These are phyloP conservation scores for Aldabrachelys gigantea DNA, from an alignment of 2,113 vertebrate genomes.

Conservation along the genomic window DNA sequence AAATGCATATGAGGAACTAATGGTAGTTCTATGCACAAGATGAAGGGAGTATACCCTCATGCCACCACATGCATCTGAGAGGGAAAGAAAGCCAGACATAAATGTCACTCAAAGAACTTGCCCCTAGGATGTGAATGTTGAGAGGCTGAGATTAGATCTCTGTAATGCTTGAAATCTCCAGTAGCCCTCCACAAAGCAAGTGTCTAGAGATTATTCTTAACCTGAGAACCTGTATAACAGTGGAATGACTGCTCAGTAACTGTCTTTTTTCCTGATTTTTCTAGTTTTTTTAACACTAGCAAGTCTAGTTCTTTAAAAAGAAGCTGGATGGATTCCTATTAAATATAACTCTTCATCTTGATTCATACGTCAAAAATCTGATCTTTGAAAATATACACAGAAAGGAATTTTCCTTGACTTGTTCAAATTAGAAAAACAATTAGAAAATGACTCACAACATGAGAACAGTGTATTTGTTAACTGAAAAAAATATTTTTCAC, in stretches of 20 bases:
- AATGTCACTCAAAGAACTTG: background rate
- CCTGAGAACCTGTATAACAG: background rate
- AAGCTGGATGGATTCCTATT: background rate
- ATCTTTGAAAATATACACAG: background rate
- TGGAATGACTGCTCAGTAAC: background rate
- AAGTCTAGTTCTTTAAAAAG: background rate
- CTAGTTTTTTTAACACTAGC: background rate
- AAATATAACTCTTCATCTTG: background rate
- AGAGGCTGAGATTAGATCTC: background rate
- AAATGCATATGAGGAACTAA: background rate
- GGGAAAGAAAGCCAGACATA: background rate
- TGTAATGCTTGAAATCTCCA: background rate
- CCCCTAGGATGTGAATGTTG: background rate
- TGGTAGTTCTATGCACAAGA: background rate
- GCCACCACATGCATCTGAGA: background rate
- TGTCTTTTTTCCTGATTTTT: background rate
- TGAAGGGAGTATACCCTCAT: background rate
- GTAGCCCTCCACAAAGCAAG: background rate
- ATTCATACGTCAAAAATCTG: background rate
- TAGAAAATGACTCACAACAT: background rate
- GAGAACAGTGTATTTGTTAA: background rate
- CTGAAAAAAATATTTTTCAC: background rate
- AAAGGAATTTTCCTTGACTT: background rate
- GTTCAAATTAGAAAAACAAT: background rate
- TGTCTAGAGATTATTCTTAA: constrained; percentile 21